Evolutionary conservation across 64 coral and sea anemone species (phyloP), one percentile per base, ranked within the genome.

Genomic region (Porites australiensis): DNA sequence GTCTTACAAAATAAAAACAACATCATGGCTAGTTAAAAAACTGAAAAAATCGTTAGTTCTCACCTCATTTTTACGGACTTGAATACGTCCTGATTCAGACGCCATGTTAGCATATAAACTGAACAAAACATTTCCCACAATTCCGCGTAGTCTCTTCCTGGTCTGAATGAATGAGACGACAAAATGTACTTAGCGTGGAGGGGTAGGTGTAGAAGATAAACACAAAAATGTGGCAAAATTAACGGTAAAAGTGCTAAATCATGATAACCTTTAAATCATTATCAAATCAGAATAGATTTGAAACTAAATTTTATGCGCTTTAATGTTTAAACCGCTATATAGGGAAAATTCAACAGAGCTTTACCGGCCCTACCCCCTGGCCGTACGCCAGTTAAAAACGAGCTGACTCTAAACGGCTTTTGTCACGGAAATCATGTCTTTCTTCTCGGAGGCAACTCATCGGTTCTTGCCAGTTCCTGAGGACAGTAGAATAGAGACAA

Each of bases 401-500:
- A 48, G 4, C 8, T 46, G 67, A 51, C 46, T 3, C 62, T 8
- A 44, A 10, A 19, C 0, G 43, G 4, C 9, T 20, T 8, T 8
- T 2, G 2, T 15, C 45, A 76, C 15, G 45, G 73, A 76, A 69
- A 65, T 57, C 18, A 99, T 96, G 98, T 90, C 94, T 6, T 99
- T 99, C 94, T 99, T 99, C 68, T 88, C 91, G 55, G 88, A 96
- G 49, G 98, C 98, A 51, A 91, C 91, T 85, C 83, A 89, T 47
- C 75, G 89, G 22, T 99, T 99, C 63, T 74, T 76, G 63, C 68
- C 88, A 13, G 47, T 99, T 37, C 91, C 91, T 46, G 98, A 99
- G 74, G 94, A 99, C 64, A 70, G 72, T 63, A 99, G 50, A 89
- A 99, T 99, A 16, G 94, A 99, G 72, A 99, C 98, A 5, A 86